Conservation (phyloP, 2,113 vertebrate genomes). For the Phrynosoma platyrhinos region DNA sequence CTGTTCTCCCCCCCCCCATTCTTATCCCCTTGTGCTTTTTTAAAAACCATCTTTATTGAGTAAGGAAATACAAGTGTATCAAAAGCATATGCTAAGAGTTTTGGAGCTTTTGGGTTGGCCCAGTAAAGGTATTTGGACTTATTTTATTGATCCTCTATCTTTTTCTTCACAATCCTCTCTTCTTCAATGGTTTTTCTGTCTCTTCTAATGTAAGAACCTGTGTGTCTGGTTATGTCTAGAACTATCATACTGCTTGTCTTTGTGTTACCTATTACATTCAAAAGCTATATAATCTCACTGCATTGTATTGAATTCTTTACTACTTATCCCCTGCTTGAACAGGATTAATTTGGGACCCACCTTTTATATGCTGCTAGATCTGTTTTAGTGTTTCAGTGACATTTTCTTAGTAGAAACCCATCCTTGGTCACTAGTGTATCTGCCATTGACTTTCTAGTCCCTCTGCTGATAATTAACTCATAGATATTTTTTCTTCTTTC, state of each 20-base stretch:
- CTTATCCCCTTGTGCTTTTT: no score
- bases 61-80: no score
- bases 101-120: no score
- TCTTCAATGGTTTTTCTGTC: neutral
- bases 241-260: neutral
- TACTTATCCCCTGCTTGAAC: neutral
- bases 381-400: neutral
- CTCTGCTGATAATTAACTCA: neutral
- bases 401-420: neutral
- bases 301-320: neutral
- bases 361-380: neutral
- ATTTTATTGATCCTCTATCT: neutral
- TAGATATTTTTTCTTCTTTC: neutral
- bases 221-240: neutral
- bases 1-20: no score
- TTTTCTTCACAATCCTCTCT: neutral
- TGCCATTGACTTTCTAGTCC: neutral
- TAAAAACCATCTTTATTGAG: no score
- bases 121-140: neutral
- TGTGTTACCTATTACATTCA: neutral
- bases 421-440: neutral
- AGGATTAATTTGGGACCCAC: neutral
- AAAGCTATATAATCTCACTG: no score
- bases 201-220: neutral
- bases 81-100: no score